Conservation (phyloP, 2,797 vertebrate genomes). For the Centropyge bicolor region DNA sequence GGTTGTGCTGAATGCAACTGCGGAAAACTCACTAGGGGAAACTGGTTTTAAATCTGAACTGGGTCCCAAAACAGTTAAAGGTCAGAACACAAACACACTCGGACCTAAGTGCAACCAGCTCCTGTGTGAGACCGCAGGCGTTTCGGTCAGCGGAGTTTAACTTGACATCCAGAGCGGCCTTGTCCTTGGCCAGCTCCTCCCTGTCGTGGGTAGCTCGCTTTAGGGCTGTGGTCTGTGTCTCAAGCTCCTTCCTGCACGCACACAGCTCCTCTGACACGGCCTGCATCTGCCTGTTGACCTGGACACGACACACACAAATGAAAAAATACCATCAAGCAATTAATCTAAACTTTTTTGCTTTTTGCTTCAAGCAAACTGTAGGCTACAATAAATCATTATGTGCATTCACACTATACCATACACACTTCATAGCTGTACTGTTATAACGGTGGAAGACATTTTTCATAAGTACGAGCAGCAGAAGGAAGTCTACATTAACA, state of each 20-base stretch:
- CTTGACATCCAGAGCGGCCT: slow-evolving; percentile 83
- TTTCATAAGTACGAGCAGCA: slow-evolving; percentile 11
- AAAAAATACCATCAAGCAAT: slow-evolving; percentile 10
- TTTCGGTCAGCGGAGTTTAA: slow-evolving; percentile 84
- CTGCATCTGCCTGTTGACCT: slow-evolving; percentile 83
- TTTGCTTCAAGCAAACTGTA: not conserved
- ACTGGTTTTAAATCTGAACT: slow-evolving; percentile 37
- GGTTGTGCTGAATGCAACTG: slow-evolving; percentile 25
- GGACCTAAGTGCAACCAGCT: slow-evolving; percentile 85
- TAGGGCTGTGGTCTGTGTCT: slow-evolving; percentile 77
- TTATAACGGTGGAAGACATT: not conserved
- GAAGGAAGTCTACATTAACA: slow-evolving; percentile 3
- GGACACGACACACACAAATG: slow-evolving; percentile 40
- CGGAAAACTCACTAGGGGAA: slow-evolving; percentile 46
- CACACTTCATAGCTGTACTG: not conserved
- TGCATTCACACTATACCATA: slow-evolving; percentile 23
- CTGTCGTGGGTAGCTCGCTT: slow-evolving; percentile 77
- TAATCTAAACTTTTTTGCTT: slow-evolving; percentile 18
- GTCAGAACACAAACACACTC: slow-evolving; percentile 62
- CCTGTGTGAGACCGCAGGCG: slow-evolving; percentile 79
- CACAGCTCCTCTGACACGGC: slow-evolving; percentile 81
- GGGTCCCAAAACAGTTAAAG: slow-evolving; percentile 39
- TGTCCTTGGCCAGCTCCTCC: slow-evolving; percentile 84
- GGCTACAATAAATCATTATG: not conserved
- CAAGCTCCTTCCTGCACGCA: slow-evolving; percentile 80